Evolutionary conservation across 2,113 vertebrate genomes (phyloP).

Genomic region (Phodopus roborovskii): DNA sequence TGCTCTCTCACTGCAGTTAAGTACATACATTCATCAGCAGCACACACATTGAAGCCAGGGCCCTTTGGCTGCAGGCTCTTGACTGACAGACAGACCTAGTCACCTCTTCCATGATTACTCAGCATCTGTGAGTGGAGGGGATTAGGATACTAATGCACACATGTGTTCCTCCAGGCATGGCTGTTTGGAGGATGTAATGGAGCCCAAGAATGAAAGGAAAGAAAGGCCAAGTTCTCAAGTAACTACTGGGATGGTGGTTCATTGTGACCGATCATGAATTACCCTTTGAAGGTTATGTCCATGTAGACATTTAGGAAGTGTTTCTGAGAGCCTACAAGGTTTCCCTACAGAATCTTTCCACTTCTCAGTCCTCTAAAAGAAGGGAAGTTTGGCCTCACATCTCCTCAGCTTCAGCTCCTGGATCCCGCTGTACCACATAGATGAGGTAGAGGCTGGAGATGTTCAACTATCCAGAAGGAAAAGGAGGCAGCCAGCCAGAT

Average conservation of each 20-base stretch:
- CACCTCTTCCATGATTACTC: background rate
- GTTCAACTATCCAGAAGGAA: background rate
- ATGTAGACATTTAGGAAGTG: background rate
- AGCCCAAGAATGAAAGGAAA: background rate
- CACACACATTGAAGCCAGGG: background rate
- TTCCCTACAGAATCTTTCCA: background rate
- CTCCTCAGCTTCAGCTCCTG: background rate
- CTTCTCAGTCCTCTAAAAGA: background rate
- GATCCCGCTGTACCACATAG: background rate
- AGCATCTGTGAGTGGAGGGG: background rate
- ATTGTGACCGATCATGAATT: rapidly evolving
- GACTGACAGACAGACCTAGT: background rate
- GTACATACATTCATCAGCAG: background rate
- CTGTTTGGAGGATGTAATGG: too few species aligned
- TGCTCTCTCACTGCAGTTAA: background rate
- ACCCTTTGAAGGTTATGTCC: background rate
- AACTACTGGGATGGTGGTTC: too few species aligned
- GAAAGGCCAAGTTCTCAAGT: background rate
- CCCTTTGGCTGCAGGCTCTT: background rate
- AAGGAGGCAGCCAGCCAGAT: too few species aligned
- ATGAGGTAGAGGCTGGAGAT: background rate
- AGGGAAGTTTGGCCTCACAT: background rate
- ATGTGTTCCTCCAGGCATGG: background rate
- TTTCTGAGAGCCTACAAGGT: background rate
- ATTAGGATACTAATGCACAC: background rate